A percentile compares a stretch with the other conserved stretches of the same genome.
Conservation (phyloP, 2,113 vertebrate species). For the Epinephelus moara region DNA sequence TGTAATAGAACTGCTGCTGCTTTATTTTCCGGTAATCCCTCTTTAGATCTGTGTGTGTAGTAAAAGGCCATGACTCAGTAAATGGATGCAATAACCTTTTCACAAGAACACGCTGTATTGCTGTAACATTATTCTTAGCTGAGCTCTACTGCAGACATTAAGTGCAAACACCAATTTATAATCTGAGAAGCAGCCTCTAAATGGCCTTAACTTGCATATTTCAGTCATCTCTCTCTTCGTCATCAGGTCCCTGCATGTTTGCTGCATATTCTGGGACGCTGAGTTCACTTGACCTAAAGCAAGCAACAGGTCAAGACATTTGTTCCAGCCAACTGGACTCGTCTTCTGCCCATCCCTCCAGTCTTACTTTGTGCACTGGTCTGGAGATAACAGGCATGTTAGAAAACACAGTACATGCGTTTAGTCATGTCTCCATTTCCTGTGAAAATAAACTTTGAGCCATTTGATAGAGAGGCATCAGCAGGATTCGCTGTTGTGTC, state of each 20-base stretch:
- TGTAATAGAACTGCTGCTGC: not conserved
- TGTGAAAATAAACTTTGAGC: not conserved
- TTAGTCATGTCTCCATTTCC: not conserved
- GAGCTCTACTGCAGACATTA: not conserved
- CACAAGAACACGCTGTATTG: slow-evolving; percentile 28
- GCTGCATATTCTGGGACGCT: slow-evolving; percentile 17
- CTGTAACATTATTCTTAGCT: slow-evolving; percentile 11
- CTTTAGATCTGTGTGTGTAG: slow-evolving; percentile 1
- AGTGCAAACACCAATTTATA: slow-evolving; percentile 24
- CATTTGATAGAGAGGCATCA: not conserved
- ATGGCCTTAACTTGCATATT: slow-evolving; percentile 7
- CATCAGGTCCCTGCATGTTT: slow-evolving; percentile 45
- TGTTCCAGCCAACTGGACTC: slow-evolving; percentile 10
- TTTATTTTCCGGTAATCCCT: slow-evolving; percentile 18
- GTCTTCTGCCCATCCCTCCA: slow-evolving; percentile 16
- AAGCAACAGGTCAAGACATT: slow-evolving; percentile 58
- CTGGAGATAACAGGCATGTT: not conserved
- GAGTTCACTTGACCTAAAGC: slow-evolving; percentile 65
- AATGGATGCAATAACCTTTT: slow-evolving; percentile 51
- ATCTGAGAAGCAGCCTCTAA: slow-evolving; percentile 24
- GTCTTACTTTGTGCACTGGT: not conserved
- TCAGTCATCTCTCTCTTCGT: slow-evolving; percentile 34
- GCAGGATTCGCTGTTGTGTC: not conserved
- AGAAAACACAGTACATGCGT: not conserved
- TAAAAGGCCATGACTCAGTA: slow-evolving; percentile 14